Evolutionary conservation across 1,140 invertebrate genomes (phyloP), one percentile per base, ranked within the genome.

Genomic region (Drosophila biarmipes): DNA sequence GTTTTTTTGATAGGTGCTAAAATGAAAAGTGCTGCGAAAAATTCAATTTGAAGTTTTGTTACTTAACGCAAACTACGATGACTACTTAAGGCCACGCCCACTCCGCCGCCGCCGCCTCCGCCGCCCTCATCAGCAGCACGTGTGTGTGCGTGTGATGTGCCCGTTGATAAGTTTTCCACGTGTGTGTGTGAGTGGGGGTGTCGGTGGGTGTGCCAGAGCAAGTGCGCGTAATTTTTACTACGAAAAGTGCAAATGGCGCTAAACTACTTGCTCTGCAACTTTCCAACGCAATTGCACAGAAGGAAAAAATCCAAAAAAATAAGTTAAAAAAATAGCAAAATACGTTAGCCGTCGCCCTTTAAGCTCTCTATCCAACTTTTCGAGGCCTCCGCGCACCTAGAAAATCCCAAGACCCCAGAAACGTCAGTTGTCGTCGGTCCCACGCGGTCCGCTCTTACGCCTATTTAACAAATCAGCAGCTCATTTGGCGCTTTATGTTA

Each of bases 41-140:
- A 86, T 86, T 87, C 82, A 86, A 86, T 86, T 86, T 86, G 84
- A 86, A 86, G 82, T 86, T 86, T 86, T 86, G 82, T 86, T 86
- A 86, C 82, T 86, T 86, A 86, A 89, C 84, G 62, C 69, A 86
- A 87, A 86, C 78, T 86, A 75, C 84, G 74, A 69, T 73, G 82
- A 87, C 82, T 86, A 86, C 82, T 86, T 86, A 86, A 57, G 76
- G 51, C 74, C 82, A 87, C 81, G 64, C 82, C 81, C 61, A n/a
- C 42, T 27, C 7, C 40, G 35, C 38, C 46, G 38, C 67, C 54
- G n/a, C n/a, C n/a, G n/a, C n/a, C 42, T 27, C 7, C 40, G 35
- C 38, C 46, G 38, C 67, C 54, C 38, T 49, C 76, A 37, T 64
- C 45, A 58, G 21, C 45, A 24, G 29, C 79, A 62, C 55, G 38